phyloP scores from a whole-genome alignment of 2,888 invertebrate genomes.

The Pandemis corylana region DNA sequence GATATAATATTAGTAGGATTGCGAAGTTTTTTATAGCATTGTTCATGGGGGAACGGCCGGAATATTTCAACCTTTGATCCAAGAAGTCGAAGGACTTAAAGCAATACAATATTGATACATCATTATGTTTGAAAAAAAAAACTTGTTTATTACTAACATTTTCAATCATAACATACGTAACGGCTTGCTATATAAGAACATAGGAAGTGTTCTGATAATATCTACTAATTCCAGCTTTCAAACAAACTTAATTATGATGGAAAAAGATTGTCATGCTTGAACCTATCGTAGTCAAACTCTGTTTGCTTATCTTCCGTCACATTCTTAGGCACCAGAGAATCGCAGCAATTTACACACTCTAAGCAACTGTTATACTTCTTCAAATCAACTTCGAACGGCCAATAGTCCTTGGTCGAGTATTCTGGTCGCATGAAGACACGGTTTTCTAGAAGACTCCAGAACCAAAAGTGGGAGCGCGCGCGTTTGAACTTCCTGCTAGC shows the following conservation, averaged over 20 bases:
- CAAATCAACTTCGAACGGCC: conserved; percentile 52
- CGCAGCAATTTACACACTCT: conserved; percentile 57
- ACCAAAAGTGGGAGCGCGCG: conserved; percentile 64
- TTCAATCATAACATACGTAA: too few species aligned
- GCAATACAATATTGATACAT: too few species aligned
- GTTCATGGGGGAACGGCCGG: too few species aligned
- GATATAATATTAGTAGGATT: too few species aligned
- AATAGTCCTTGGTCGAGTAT: conserved; percentile 60
- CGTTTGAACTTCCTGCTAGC: conserved; percentile 58
- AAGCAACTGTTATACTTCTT: conserved; percentile 45
- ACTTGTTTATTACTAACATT: too few species aligned
- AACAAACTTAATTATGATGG: not conserved
- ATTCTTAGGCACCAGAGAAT: conserved; percentile 41
- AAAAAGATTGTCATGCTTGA: conserved; percentile 13
- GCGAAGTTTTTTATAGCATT: too few species aligned
- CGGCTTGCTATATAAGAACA: too few species aligned
- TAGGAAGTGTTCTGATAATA: too few species aligned
- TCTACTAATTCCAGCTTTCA: too few species aligned
- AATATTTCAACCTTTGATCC: too few species aligned
- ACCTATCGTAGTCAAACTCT: not conserved
- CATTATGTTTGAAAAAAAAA: too few species aligned
- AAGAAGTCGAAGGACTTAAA: too few species aligned
- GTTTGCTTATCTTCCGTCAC: not conserved
- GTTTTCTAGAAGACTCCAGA: conserved; percentile 60
- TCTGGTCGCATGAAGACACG: conserved; percentile 58